Evolutionary conservation across 2,113 vertebrate genomes (phyloP).

Genomic region (Pelobates fuscus): DNA sequence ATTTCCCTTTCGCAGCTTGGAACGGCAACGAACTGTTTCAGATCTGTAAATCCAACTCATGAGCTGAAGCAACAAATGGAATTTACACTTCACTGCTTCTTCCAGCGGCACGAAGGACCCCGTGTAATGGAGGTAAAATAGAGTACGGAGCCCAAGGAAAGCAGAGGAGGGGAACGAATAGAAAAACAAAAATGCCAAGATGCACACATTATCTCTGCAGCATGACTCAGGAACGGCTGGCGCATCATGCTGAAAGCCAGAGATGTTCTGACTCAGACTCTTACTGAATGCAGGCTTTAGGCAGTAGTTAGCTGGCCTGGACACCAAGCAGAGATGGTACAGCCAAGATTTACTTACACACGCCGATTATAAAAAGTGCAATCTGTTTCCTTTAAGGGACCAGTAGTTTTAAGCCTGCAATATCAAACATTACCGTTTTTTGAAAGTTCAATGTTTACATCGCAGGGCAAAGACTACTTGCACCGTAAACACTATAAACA

Average conservation of each 20-base stretch:
- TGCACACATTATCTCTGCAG: background rate
- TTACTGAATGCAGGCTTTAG: too few species aligned
- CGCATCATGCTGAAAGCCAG: background rate
- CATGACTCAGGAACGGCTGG: background rate
- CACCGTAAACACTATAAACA: too few species aligned
- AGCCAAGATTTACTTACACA: too few species aligned
- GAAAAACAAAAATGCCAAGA: background rate
- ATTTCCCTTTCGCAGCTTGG: slow-evolving; percentile 54
- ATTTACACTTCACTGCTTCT: slow-evolving; percentile 66
- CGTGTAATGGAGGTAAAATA: slow-evolving; percentile 63
- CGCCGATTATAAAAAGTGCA: too few species aligned
- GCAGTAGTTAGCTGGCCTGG: too few species aligned
- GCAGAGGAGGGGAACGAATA: slow-evolving; percentile 17
- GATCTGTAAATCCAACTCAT: slow-evolving; percentile 63
- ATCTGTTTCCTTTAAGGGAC: too few species aligned
- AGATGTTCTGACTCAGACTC: background rate
- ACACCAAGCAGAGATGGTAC: too few species aligned
- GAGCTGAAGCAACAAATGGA: slow-evolving; percentile 71
- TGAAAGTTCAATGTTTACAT: too few species aligned
- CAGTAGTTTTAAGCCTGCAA: too few species aligned
- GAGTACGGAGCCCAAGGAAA: slow-evolving; percentile 59
- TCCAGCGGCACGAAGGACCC: slow-evolving; percentile 57
- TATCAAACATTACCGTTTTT: too few species aligned
- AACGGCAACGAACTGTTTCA: slow-evolving; percentile 60
- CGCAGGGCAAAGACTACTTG: too few species aligned